These are phyloP conservation scores for Nowickia ferox DNA, from an alignment of 2,888 invertebrate species.

Conservation along the genomic window DNA sequence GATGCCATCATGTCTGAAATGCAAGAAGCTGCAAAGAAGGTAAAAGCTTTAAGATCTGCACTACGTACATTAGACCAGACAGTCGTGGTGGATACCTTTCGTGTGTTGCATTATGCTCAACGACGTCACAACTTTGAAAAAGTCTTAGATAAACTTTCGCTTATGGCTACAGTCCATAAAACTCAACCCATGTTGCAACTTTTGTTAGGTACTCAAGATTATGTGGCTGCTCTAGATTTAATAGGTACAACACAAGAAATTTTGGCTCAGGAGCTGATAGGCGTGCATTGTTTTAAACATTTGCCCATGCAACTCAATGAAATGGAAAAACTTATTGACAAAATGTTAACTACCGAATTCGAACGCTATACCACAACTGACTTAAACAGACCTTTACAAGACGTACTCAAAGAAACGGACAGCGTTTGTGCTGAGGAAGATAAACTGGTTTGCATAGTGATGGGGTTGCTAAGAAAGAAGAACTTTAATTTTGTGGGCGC, in stretches of 20 bases:
- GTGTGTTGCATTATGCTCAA: conserved; percentile 88
- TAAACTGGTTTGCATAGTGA: conserved; percentile 92
- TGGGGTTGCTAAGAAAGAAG: conserved; percentile 94
- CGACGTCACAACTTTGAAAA: conserved; percentile 87
- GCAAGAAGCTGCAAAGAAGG: conserved; percentile 90
- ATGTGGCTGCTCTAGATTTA: conserved; percentile 97
- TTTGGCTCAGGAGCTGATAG: conserved; percentile 93
- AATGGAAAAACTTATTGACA: conserved; percentile 97
- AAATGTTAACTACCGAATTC: conserved; percentile 98
- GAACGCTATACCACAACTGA: conserved; percentile 95
- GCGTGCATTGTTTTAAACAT: conserved; percentile 97
- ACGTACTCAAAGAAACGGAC: conserved; percentile 83
- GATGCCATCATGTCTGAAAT: conserved; percentile 98
- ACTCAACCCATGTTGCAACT: conserved; percentile 99
- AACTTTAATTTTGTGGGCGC: conserved; percentile 94
- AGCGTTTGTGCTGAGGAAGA: conserved; percentile 86
- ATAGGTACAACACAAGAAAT: conserved; percentile 98
- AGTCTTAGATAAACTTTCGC: conserved; percentile 90
- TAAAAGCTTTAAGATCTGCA: conserved; percentile 89
- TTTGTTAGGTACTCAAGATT: conserved; percentile 96
- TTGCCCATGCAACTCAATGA: conserved; percentile 97
- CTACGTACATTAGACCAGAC: conserved; percentile 90
- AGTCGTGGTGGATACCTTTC: conserved; percentile 91
- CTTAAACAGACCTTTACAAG: conserved; percentile 90
- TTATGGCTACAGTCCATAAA: conserved; percentile 98